These are phyloP conservation scores for Cardiocondyla obscurior DNA, from an alignment of 1,140 invertebrate species.

Conservation along the genomic window DNA sequence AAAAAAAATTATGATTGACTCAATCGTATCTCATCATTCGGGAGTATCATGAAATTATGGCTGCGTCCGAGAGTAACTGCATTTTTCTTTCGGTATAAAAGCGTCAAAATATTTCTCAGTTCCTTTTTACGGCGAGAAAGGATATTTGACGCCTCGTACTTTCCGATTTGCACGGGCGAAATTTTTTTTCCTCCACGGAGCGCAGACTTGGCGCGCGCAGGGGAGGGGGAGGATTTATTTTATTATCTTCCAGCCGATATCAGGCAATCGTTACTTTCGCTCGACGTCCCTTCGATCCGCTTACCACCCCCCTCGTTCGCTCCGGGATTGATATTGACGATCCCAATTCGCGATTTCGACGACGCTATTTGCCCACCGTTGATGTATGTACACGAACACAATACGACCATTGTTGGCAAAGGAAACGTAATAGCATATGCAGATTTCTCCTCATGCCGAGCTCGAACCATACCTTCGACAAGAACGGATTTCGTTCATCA, in stretches of 20 bases:
- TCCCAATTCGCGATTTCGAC: conserved; percentile 66
- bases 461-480: background rate
- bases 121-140: conserved; percentile 1
- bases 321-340: conserved; percentile 68
- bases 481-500: conserved; percentile 35
- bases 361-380: conserved; percentile 29
- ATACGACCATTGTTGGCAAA: conserved; percentile 47
- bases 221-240: conserved; percentile 61
- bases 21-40: too few species aligned
- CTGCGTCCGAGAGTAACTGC: too few species aligned
- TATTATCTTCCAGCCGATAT: conserved; percentile 66
- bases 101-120: background rate
- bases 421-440: conserved; percentile 42
- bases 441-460: conserved; percentile 13
- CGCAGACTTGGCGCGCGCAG: conserved; percentile 23
- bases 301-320: conserved; percentile 54
- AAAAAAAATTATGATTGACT: too few species aligned
- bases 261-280: conserved; percentile 69
- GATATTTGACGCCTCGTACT: conserved; percentile 57
- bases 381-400: conserved; percentile 20
- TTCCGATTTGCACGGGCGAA: conserved; percentile 44
- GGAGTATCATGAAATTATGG: too few species aligned
- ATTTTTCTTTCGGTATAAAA: background rate
- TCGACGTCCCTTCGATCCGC: conserved; percentile 61
- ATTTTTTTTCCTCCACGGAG: conserved; percentile 52